Base-by-base conservation (phyloP, 2,113 vertebrate species). In the Ctenomys sociabilis region DNA sequence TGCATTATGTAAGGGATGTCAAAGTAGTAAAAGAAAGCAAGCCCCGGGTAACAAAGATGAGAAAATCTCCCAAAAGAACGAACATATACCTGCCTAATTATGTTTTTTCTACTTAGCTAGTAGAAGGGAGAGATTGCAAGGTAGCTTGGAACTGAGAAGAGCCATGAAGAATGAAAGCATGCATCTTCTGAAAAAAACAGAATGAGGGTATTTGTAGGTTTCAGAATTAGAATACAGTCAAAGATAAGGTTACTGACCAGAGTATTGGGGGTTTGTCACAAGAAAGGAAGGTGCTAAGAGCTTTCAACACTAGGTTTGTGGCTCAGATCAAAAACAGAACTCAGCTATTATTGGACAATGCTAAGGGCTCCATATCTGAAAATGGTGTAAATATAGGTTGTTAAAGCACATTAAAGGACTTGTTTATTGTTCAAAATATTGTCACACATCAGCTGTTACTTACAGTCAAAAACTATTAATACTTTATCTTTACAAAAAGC, bases 401-500 rank as follows among this genome's bases (percentile, higher is more conserved):
- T 68, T 64, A 70, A 73, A 14, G 11, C 5, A n/a, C 90, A 14
- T 45, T 96, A 91, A 86, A 70, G 52, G 94, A 89, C 32, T 59
- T 63, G 81, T 16, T 75, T 90, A 84, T 78, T 86, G 17, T 82
- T 91, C 78, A 85, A 43, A 94, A 72, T 68, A 37, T 45, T 57
- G 78, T 70, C 70, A 28, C 35, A 49, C 17, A 77, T 92, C 49
- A 82, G 87, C 45, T 92, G 30, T 93, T 84, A 85, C 30, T 86
- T 54, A 80, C 32, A 90, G 81, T 85, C 35, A 85, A 95, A 54
- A 78, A 93, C 49, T 64, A 93, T 5, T 78, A 24, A 85, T 89
- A 40, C 28, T 88, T 90, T 61, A 70, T 57, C 30, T 95, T 97
- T 88, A 88, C 13, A 64, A 93, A 95, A 96, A 37, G 63, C 40